phyloP scores from a whole-genome alignment of 1,140 invertebrate species.

The Thaumatotibia leucotreta region DNA sequence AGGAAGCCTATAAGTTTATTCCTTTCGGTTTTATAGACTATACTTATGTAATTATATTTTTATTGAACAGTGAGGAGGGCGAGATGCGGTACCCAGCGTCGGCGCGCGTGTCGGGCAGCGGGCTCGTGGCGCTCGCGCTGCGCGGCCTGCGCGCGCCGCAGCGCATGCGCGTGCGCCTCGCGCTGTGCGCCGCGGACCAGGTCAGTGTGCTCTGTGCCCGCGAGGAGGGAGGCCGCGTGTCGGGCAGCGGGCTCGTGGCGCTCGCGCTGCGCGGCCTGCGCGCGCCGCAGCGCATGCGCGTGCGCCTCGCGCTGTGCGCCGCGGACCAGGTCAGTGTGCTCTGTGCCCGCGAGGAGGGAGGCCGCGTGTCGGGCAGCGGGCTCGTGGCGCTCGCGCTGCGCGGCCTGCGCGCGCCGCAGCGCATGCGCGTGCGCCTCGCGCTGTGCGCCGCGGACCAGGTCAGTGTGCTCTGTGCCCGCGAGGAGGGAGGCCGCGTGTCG shows the following conservation, averaged over 20 bases:
- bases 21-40: too few species aligned
- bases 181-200: constrained; percentile 28
- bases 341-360: constrained; percentile 38
- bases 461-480: constrained; percentile 22
- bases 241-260: constrained; percentile 82
- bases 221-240: constrained; percentile 79
- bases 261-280: constrained; percentile 84
- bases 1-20: too few species aligned
- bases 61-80: constrained; percentile 72
- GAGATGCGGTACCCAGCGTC: constrained; percentile 82
- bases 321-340: constrained; percentile 26
- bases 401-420: constrained; percentile 74
- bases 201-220: constrained; percentile 26
- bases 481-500: constrained; percentile 80
- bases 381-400: constrained; percentile 85
- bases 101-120: constrained; percentile 80
- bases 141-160: constrained; percentile 77
- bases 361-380: constrained; percentile 82
- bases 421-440: constrained; percentile 26
- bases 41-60: too few species aligned
- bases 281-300: constrained; percentile 35
- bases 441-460: constrained; percentile 31
- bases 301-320: constrained; percentile 28
- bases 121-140: constrained; percentile 85
- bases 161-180: constrained; percentile 26